A percentile compares a stretch with the other conserved stretches of the same genome.
phyloP scores from a whole-genome alignment of 2,113 vertebrate genomes.

The Mobula hypostoma region DNA sequence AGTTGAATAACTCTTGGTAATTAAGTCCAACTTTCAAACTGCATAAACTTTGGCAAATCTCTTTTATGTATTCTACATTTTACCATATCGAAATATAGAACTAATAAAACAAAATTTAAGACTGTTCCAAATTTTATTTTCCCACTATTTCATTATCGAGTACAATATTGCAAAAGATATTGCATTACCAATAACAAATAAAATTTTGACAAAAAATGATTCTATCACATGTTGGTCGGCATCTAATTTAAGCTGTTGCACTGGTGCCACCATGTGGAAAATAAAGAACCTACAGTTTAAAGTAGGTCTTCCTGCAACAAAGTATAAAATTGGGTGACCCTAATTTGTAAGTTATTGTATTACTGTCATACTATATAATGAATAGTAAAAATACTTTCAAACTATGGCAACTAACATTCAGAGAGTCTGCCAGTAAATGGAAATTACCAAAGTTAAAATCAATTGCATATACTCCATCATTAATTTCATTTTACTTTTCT shows the following conservation, averaged over 20 bases:
- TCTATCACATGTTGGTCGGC: neutral
- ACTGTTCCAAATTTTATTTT: neutral
- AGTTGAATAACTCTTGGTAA: neutral
- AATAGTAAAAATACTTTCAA: neutral
- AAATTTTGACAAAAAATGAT: neutral
- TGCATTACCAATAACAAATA: neutral
- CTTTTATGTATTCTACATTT: neutral
- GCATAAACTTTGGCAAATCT: neutral
- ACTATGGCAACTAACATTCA: neutral
- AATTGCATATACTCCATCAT: neutral
- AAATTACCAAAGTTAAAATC: neutral
- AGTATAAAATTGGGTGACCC: neutral
- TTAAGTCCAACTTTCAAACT: neutral
- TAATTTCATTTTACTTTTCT: neutral
- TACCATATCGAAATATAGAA: neutral
- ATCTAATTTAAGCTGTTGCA: conserved; percentile 18
- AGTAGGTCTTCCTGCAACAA: neutral
- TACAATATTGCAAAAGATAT: neutral
- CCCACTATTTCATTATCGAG: neutral
- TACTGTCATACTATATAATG: neutral
- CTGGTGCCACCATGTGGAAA: neutral
- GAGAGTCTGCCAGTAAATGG: neutral
- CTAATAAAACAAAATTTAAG: neutral
- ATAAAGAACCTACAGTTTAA: neutral
- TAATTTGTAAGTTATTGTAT: neutral